Base-by-base conservation (phyloP, 64 coral and sea anemone species). In the Montipora cactus region DNA sequence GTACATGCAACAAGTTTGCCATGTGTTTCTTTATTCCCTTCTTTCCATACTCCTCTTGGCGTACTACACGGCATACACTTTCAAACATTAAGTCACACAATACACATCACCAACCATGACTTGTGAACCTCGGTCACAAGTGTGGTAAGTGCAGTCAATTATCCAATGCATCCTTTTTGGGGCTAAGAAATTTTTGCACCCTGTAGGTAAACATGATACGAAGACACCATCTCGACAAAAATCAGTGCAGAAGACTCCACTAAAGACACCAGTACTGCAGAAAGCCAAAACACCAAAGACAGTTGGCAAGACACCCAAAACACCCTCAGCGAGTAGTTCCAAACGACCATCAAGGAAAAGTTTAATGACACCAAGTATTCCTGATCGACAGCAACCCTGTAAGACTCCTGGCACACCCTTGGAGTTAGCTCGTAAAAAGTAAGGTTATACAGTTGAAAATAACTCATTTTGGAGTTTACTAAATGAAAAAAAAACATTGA, bases 371-470 rank as follows among this genome's bases (percentile, higher is more conserved):
- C 98, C 98, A 51, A 96, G 98, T 47, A 96, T 99, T 49, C 98
- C 95, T 8, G 58, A 59, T 28, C 84, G 98, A 61, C 86, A 80
- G 8, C 79, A 83, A 70, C 95, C 91, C 5, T 99, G 98, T 28
- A 99, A 96, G 49, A 96, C 95, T 49, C 98, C 98, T 46, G 89
- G 81, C 15, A 99, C 80, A 81, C 95, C 92, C 13, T 45, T 99
- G 70, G 87, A 99, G 47, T 75, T 95, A 91, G 95, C 98, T 1
- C 96, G 98, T 15, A 84, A 93, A 74, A 99, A 88, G 98, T 99
- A 81, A 49, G 92, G 59, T 73, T 71, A 49, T 23, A 47, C 18
- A 20, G 13, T 78, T 25, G 25, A 2, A 79, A 67, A 14, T 81
- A 50, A 7, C 4, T 44, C 19, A 8, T 67, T 18, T 44, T 9